Evolutionary conservation across 1,140 invertebrate genomes (phyloP), one percentile per base, ranked within the genome.

Genomic region (Lerema accius): DNA sequence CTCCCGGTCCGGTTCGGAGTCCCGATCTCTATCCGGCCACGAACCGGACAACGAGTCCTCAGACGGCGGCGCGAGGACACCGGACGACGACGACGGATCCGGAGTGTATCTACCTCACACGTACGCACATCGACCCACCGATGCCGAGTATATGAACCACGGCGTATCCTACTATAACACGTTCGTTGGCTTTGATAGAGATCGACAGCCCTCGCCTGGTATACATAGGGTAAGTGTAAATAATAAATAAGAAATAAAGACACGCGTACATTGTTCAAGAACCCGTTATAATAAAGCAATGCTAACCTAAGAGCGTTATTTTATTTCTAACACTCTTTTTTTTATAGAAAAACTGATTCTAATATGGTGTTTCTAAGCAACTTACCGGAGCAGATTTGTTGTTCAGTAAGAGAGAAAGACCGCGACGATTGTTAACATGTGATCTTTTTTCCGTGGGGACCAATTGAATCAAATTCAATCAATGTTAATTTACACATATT

Each of bases 21-120:
- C 84, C 0, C 91, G 92, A 7, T 93, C 92, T 10, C 78, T 93
- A 10, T 92, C 92, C 7, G 93, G 94, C 0, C 93, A 94, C 84
- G 94, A 94, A 79, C 94, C 94, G 17, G 94, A 94, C 74, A 94
- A 94, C 84, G 94, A 94, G 86, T 94, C 94, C 73, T 94, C 94
- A 0, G 94, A 94, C 83, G 91, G 94, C 75, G 91, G 94, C 64
- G 94, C 93, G 0, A 92, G 94, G 61, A 93, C 93, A 32, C 93
- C 93, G 51, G 92, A 92, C 67, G 92, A 92, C 48, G 85, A 90
- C 66, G 85, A 88, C 72, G 87, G 85, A 32, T 89, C 86, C 11
- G 87, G 87, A 32, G 85, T 88, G 7, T 94, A 94, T 68, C 84
- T 94, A 69, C 93, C 93, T 53, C 94, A 94, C 65, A 63, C 90